Conservation (phyloP, 2,113 vertebrate species). For the Paramormyrops kingsleyae region DNA sequence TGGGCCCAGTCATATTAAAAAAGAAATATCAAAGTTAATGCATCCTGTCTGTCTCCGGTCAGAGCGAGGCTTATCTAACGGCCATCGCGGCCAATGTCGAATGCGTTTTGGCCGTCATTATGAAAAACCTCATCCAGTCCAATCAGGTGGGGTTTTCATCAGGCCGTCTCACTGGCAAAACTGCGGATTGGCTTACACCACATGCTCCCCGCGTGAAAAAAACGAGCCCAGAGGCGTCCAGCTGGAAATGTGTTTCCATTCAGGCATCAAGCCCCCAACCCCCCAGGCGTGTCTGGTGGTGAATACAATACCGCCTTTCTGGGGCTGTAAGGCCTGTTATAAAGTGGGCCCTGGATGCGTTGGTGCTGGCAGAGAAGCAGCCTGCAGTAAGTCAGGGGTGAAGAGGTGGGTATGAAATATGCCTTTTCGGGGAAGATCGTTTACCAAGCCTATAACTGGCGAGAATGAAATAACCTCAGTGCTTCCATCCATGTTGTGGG, state of each 20-base stretch:
- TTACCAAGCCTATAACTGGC: not conserved
- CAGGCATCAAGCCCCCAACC: not conserved
- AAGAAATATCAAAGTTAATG: not conserved
- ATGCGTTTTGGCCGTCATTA: not conserved
- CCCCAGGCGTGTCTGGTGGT: not conserved
- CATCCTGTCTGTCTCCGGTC: not conserved
- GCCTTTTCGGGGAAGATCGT: not conserved
- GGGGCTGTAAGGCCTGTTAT: not conserved
- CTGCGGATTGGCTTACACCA: not conserved
- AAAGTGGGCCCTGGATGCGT: not conserved
- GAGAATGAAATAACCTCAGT: not conserved
- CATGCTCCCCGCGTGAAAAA: not conserved
- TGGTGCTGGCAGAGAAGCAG: not conserved
- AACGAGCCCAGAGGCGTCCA: not conserved
- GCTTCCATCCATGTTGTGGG: not conserved
- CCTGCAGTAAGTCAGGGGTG: not conserved
- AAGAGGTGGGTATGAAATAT: not conserved
- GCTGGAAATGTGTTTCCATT: not conserved
- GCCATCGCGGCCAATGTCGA: not conserved
- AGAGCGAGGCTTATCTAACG: not conserved
- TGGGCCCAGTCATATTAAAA: not conserved
- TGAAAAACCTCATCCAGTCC: not conserved
- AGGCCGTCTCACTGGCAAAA: not conserved
- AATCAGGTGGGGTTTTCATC: not conserved
- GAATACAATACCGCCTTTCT: slow-evolving; percentile 7